phyloP scores from a whole-genome alignment of 2,888 invertebrate species.

The Macaria notata region DNA sequence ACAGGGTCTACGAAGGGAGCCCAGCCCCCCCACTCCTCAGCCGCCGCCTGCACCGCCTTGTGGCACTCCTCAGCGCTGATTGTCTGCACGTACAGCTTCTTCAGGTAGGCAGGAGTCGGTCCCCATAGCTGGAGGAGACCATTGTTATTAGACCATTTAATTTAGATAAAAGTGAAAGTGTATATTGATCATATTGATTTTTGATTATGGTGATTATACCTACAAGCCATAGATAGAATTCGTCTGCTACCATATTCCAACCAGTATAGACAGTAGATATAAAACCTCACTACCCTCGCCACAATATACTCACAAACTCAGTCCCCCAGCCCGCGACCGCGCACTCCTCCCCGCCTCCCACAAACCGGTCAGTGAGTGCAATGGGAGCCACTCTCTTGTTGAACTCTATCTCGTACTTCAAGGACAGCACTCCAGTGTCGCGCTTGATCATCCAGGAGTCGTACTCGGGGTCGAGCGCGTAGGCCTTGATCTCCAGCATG shows the following conservation, averaged over 20 bases:
- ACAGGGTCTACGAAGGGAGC: conserved; percentile 22
- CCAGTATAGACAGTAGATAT: too few relatives aligned
- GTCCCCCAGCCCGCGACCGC: conserved; percentile 51
- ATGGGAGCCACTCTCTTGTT: conserved; percentile 27
- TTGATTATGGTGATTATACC: too few relatives aligned
- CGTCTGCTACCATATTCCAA: too few relatives aligned
- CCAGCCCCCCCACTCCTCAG: conserved; percentile 10
- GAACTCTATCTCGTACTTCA: conserved; percentile 20
- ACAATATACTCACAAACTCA: conserved; percentile 26
- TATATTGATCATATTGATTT: too few relatives aligned
- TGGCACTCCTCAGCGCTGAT: conserved; percentile 34
- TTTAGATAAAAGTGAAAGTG: too few relatives aligned
- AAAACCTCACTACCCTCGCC: too few relatives aligned
- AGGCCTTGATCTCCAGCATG: conserved; percentile 29
- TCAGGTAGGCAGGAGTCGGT: conserved; percentile 25
- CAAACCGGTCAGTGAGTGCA: conserved; percentile 27
- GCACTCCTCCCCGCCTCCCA: conserved; percentile 28
- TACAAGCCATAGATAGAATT: too few relatives aligned
- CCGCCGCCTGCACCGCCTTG: conserved; percentile 11
- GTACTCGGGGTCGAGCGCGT: conserved; percentile 43
- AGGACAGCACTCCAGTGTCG: conserved; percentile 42
- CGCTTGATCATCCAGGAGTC: conserved; percentile 39
- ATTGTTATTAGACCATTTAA: too few relatives aligned
- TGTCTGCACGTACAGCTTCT: conserved; percentile 31
- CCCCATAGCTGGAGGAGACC: conserved; percentile 20